phyloP scores from a whole-genome alignment of 2,113 vertebrate species.

The Puma concolor region DNA sequence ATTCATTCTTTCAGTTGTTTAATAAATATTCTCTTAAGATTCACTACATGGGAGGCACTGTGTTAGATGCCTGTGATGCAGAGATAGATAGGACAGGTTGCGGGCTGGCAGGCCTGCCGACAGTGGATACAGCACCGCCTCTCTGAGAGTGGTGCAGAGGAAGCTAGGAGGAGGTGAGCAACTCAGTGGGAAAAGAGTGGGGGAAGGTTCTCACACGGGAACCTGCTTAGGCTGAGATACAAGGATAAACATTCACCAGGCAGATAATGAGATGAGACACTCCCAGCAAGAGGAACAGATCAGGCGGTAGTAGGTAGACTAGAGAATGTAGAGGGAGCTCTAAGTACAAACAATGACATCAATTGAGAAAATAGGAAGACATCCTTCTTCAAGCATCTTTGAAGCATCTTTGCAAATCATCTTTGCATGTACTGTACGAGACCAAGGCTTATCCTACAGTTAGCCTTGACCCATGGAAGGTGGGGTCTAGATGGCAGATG shows the following conservation, averaged over 20 bases:
- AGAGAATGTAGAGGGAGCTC: not conserved
- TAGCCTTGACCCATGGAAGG: not conserved
- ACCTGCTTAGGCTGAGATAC: not conserved
- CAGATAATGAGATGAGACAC: not conserved
- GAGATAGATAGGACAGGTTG: not conserved
- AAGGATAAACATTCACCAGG: not conserved
- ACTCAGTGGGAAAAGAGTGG: not conserved
- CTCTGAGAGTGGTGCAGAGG: not conserved
- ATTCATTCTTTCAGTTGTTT: not conserved
- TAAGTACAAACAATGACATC: not conserved
- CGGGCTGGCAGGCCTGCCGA: not conserved
- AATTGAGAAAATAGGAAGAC: not conserved
- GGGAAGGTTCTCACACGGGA: not conserved
- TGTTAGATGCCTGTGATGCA: not conserved
- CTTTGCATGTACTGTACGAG: not conserved
- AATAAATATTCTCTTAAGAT: not conserved
- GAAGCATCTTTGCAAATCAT: not conserved
- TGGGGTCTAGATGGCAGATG: not conserved
- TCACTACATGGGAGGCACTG: not conserved
- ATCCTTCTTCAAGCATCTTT: not conserved
- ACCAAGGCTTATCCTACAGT: not conserved
- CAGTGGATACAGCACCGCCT: rapidly evolving
- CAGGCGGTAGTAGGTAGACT: not conserved
- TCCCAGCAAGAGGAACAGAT: not conserved
- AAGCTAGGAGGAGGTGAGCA: not conserved